Conservation (phyloP, 2,797 vertebrate species). For the Odontamblyopus rebecca region DNA sequence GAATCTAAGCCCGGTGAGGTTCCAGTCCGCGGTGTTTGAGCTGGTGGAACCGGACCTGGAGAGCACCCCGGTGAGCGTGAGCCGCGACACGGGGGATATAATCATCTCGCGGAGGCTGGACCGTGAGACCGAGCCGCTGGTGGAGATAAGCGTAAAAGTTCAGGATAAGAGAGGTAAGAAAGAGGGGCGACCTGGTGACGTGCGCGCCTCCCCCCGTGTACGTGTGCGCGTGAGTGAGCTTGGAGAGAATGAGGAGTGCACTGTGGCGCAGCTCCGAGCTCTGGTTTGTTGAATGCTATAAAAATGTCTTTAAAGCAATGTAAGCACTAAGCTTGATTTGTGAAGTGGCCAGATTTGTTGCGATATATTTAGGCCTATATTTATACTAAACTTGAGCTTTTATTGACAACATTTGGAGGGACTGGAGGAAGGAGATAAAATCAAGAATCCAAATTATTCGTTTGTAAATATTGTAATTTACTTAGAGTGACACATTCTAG, state of each 20-base stretch:
- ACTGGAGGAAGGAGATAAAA: too few relatives aligned
- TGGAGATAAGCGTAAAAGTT: slow-evolving; percentile 79
- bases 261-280: neutral
- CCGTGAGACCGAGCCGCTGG: slow-evolving; percentile 79
- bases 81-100: slow-evolving; percentile 81
- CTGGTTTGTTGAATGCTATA: neutral
- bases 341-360: too few relatives aligned
- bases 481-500: too few relatives aligned
- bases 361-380: too few relatives aligned
- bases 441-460: too few relatives aligned
- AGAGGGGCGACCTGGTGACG: neutral
- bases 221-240: neutral
- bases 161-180: slow-evolving; percentile 80
- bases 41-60: slow-evolving; percentile 75
- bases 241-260: neutral
- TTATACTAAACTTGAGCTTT: too few relatives aligned
- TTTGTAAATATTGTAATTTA: too few relatives aligned
- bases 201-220: neutral
- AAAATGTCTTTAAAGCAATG: too few relatives aligned
- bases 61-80: slow-evolving; percentile 79
- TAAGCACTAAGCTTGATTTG: too few relatives aligned
- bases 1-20: slow-evolving; percentile 76
- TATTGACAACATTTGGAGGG: too few relatives aligned
- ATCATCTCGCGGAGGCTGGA: slow-evolving; percentile 80
- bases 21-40: slow-evolving; percentile 77